phyloP scores from a whole-genome alignment of 2,888 invertebrate genomes.

The Cyaniris semiargus region DNA sequence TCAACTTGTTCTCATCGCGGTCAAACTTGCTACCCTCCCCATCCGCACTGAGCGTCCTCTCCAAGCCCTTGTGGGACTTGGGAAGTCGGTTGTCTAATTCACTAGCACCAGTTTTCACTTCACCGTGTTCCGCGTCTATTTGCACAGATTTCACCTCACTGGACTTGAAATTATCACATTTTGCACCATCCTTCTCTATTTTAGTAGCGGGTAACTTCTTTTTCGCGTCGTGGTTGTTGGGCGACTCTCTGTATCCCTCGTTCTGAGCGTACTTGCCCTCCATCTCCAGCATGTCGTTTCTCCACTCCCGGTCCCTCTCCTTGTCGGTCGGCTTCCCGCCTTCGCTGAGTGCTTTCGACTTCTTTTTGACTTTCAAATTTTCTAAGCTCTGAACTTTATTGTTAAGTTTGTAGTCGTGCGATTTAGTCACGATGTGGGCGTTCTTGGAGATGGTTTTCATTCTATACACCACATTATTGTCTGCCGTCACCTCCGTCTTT shows the following conservation, averaged over 20 bases:
- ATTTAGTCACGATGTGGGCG: slow-evolving; percentile 75
- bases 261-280: slow-evolving; percentile 78
- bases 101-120: slow-evolving; percentile 65
- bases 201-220: slow-evolving; percentile 70
- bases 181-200: slow-evolving; percentile 61
- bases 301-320: slow-evolving; percentile 78
- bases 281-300: slow-evolving; percentile 79
- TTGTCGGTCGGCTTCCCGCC: slow-evolving; percentile 58
- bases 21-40: slow-evolving; percentile 48
- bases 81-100: slow-evolving; percentile 64
- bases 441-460: slow-evolving; percentile 77
- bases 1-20: slow-evolving; percentile 56
- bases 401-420: slow-evolving; percentile 67
- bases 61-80: slow-evolving; percentile 64
- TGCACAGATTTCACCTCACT: slow-evolving; percentile 66
- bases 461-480: slow-evolving; percentile 69
- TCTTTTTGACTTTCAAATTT: slow-evolving; percentile 70
- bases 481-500: slow-evolving; percentile 68
- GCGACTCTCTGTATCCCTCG: slow-evolving; percentile 75
- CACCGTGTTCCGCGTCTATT: slow-evolving; percentile 60
- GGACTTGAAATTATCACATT: slow-evolving; percentile 66
- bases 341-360: slow-evolving; percentile 63
- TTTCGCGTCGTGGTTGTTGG: slow-evolving; percentile 69
- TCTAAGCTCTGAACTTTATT: slow-evolving; percentile 60
- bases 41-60: slow-evolving; percentile 68